Evolutionary conservation across 1,140 invertebrate genomes (phyloP), one percentile per base, ranked within the genome.

Genomic region (Plodia interpunctella): DNA sequence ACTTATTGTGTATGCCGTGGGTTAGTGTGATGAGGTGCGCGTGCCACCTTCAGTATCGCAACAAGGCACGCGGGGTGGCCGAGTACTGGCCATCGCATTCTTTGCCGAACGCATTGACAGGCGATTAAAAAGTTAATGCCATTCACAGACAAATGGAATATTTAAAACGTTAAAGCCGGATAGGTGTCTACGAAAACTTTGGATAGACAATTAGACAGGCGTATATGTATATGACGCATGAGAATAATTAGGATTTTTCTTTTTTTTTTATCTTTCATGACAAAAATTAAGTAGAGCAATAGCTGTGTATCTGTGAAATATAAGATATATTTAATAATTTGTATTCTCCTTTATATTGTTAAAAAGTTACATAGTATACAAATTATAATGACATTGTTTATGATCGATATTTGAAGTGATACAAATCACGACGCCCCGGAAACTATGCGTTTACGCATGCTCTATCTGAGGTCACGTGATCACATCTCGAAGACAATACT

Each of bases 41-140:
- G 68, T 63, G 68, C 65, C 70, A 63, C 59, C 63, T 70, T 62
- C 68, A 68, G 68, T 73, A 75, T 72, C 60, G 68, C 68, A 70
- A 68, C 72, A 70, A 44, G 44, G 61, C 72, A 60, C 68, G 68
- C 70, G 68, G 66, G 68, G 68, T 71, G 68, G 68, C 71, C 70
- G 60, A 53, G 51, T 18, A 53, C 57, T 55, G 62, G 61, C 56
- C 61, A 38, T 58, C 66, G 59, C 71, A 76, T 76, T 76, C 74
- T 73, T 71, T 66, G 61, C 61, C 61, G 56, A 65, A 71, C 65
- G 64, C 51, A 53, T 53, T 53, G 51, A 53, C 51, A 53, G 21
- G 10, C 51, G 51, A 53, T 21, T 53, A 21, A 53, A 53, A 53
- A 21, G 51, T 53, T 53, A 53, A 53, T 53, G 38, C 59, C 28